Evolutionary conservation across 2,888 invertebrate genomes (phyloP), one percentile per base, ranked within the genome.

Genomic region (Ennomos erosarius): DNA sequence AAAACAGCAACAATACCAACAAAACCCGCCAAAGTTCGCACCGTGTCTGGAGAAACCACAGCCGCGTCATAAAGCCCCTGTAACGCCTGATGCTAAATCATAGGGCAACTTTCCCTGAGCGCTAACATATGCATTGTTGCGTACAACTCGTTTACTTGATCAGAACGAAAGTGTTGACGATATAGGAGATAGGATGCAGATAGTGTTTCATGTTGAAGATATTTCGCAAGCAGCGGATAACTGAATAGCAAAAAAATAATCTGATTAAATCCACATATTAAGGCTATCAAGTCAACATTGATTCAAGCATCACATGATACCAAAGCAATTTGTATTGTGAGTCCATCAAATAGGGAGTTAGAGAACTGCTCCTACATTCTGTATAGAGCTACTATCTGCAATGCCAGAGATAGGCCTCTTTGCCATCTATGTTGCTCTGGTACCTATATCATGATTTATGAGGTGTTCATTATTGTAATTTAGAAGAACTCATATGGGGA

Each of bases 91-190:
- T 46, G 50, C 55, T 60, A 60, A 61, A 61, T 61, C 61, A 61
- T 57, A 61, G 49, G 55, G 59, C 59, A 61, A 61, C 61, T 61
- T 61, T 61, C 61, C 35, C 61, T 40, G 46, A 42, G 45, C 59
- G 51, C 49, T 35, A 61, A 55, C 57, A 64, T 55, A 60, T 64
- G 58, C 55, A 67, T 67, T 67, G 67, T 67, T 55, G 51, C 46
- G 35, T 26, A 57, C 42, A 50, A 61, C 55, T 53, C 45, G 66
- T 66, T 66, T 59, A 64, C 62, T 47, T 60, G 48, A 62, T 67
- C 64, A 47, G 42, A 58, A 55, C 55, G 65, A 66, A 66, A 66
- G 66, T 61, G 62, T 58, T 47, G 44, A 43, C 12, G 55, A 49
- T 55, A 42, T 42, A 11, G 13, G 10, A 45, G 55, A 55, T 49